A percentile compares a stretch with the other conserved stretches of the same genome.
Evolutionary conservation across 1,140 invertebrate species (phyloP).

Genomic region (Drosophila bifasciata): DNA sequence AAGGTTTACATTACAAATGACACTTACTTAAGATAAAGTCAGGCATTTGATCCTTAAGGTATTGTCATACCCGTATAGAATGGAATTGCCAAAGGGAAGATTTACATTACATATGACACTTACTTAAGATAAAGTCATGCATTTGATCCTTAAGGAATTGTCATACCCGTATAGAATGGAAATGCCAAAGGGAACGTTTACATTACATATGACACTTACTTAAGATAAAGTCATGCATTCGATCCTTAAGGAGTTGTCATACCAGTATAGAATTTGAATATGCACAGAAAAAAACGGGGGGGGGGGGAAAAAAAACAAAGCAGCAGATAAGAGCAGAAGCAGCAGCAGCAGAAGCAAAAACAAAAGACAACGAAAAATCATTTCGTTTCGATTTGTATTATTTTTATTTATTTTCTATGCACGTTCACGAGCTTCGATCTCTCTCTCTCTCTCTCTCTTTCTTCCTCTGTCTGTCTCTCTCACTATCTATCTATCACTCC

Average conservation of each 20-base stretch:
- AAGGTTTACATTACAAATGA: not conserved
- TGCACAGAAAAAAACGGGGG: too few relatives aligned
- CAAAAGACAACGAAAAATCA: slow-evolving; percentile 13
- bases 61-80: not conserved
- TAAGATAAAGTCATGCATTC: too few relatives aligned
- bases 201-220: too few relatives aligned
- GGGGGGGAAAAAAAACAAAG: too few relatives aligned
- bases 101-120: not conserved
- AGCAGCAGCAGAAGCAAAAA: not conserved
- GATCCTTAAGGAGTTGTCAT: too few relatives aligned
- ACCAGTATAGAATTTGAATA: too few relatives aligned
- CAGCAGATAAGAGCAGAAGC: too few relatives aligned
- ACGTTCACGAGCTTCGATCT: slow-evolving; percentile 39
- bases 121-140: not conserved
- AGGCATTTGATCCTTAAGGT: too few relatives aligned
- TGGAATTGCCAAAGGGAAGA: not conserved
- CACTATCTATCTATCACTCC: slow-evolving; percentile 27
- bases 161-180: not conserved
- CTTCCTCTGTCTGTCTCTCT: slow-evolving; percentile 19
- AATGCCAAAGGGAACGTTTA: too few relatives aligned
- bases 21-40: not conserved
- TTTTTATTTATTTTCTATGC: slow-evolving; percentile 52
- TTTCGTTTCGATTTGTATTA: not conserved
- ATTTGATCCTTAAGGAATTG: too few relatives aligned
- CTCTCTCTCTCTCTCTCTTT: slow-evolving; percentile 19